Evolutionary conservation across 2,797 vertebrate species (phyloP).

Genomic region (Chrosomus eos): DNA sequence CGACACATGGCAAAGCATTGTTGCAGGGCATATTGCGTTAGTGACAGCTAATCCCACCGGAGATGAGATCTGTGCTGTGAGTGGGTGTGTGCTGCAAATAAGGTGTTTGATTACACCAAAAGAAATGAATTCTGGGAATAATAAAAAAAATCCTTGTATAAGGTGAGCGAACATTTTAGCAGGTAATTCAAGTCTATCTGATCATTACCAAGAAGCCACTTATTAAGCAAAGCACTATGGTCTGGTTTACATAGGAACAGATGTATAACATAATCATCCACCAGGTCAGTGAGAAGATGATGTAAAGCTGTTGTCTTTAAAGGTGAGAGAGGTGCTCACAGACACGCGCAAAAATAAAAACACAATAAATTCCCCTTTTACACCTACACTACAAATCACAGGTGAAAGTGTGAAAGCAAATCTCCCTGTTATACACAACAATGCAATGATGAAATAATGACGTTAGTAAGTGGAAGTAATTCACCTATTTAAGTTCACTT

Average conservation of each 20-base stretch:
- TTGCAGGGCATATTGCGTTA: conserved; percentile 25
- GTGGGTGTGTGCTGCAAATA: conserved; percentile 52
- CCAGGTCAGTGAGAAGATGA: conserved; percentile 3
- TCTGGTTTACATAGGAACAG: conserved; percentile 72
- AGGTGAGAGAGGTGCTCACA: neutral
- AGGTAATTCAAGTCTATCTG: neutral
- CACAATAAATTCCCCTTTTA: neutral
- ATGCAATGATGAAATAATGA: neutral
- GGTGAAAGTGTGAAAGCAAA: neutral
- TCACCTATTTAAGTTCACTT: neutral
- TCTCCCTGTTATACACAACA: neutral
- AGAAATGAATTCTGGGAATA: conserved; percentile 20
- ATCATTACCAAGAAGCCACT: conserved; percentile 1
- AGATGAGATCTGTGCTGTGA: conserved; percentile 22
- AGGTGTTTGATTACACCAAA: conserved; percentile 48
- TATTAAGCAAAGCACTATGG: conserved; percentile 47
- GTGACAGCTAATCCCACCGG: conserved; percentile 38
- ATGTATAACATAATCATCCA: conserved; percentile 73
- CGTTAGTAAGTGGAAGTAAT: neutral
- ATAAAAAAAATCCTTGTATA: neutral
- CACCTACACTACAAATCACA: neutral
- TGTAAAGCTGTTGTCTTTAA: conserved; percentile 5
- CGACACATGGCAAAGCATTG: neutral
- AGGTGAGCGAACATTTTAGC: neutral
- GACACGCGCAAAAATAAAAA: neutral